phyloP scores from a whole-genome alignment of 2,888 invertebrate species.

The Argynnis bischoffii region DNA sequence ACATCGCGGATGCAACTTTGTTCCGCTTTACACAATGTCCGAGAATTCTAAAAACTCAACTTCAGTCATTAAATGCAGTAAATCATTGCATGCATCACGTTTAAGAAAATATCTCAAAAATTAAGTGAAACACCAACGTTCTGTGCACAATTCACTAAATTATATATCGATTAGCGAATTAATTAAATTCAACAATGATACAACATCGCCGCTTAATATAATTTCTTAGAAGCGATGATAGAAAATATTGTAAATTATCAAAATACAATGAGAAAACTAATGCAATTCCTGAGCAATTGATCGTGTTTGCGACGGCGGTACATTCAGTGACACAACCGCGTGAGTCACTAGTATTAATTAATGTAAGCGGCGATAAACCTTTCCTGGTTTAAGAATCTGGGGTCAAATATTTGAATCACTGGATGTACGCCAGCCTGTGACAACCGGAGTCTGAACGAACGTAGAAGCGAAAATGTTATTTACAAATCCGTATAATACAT shows the following conservation, averaged over 20 bases:
- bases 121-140: constrained; percentile 81
- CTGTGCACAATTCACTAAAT: constrained; percentile 78
- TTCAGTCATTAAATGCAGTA: constrained; percentile 72
- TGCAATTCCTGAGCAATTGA: constrained; percentile 79
- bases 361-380: background rate
- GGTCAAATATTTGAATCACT: constrained; percentile 35
- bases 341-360: constrained; percentile 7
- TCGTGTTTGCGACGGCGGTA: constrained; percentile 48
- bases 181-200: constrained; percentile 73
- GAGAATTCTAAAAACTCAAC: constrained; percentile 70
- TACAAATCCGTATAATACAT: constrained; percentile 59
- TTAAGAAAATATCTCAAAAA: constrained; percentile 79
- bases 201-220: constrained; percentile 60
- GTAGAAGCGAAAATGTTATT: constrained; percentile 63
- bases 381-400: constrained; percentile 3
- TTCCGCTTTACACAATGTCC: constrained; percentile 50
- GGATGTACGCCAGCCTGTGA: constrained; percentile 37
- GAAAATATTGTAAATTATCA: constrained; percentile 63
- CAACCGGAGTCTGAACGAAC: constrained; percentile 50
- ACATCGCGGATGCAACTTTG: constrained; percentile 28
- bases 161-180: constrained; percentile 63
- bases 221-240: constrained; percentile 64
- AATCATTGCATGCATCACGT: constrained; percentile 73
- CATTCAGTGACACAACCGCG: constrained; percentile 40
- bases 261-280: constrained; percentile 68